phyloP scores from a whole-genome alignment of 2,888 invertebrate species.

The Drosophila yooni region DNA sequence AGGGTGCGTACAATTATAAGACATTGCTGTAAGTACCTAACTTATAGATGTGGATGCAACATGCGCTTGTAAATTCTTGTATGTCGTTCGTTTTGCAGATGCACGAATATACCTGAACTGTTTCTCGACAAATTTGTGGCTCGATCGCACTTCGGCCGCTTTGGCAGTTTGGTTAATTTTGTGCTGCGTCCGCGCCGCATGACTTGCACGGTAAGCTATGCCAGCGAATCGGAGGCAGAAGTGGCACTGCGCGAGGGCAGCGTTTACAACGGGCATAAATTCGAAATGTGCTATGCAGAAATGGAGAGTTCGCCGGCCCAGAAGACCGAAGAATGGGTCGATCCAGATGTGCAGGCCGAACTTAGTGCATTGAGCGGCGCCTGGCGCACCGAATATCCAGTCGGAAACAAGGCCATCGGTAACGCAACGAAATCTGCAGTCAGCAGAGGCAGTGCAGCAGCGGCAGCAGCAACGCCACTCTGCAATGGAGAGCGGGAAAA shows the following conservation, averaged over 20 bases:
- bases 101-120: slow-evolving; percentile 88
- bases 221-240: slow-evolving; percentile 87
- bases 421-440: not conserved
- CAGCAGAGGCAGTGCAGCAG: slow-evolving; percentile 5
- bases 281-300: slow-evolving; percentile 87
- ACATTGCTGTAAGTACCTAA: slow-evolving; percentile 57
- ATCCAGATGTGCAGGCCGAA: slow-evolving; percentile 90
- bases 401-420: not conserved
- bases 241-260: slow-evolving; percentile 88
- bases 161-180: slow-evolving; percentile 89
- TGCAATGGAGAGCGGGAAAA: slow-evolving; percentile 50
- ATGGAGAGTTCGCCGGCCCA: slow-evolving; percentile 84
- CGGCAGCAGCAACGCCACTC: not conserved
- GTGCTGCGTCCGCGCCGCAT: slow-evolving; percentile 88
- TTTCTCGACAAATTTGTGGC: slow-evolving; percentile 88
- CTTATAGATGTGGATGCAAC: not conserved
- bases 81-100: slow-evolving; percentile 71
- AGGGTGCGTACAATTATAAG: slow-evolving; percentile 48
- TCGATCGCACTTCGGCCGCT: slow-evolving; percentile 89
- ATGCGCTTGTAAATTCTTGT: not conserved
- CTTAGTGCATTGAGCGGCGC: slow-evolving; percentile 87
- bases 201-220: slow-evolving; percentile 90
- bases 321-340: slow-evolving; percentile 85
- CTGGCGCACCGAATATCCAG: slow-evolving; percentile 44
- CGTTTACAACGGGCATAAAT: slow-evolving; percentile 87